Conservation (phyloP, 2,888 invertebrate genomes). For the Leptarthrus brevirostris region DNA sequence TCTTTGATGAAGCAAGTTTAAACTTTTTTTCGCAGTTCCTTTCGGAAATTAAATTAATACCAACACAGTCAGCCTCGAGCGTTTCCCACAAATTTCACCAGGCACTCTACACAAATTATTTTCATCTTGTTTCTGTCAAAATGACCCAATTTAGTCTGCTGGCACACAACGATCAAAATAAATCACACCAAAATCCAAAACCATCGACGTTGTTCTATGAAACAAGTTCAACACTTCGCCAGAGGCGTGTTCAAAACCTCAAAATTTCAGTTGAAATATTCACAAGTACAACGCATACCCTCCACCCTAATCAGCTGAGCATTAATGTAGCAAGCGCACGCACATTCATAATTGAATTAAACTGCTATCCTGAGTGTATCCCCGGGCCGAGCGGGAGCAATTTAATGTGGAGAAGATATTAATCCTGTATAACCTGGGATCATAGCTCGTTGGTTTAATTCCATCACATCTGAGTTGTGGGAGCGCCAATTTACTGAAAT, state of each 20-base stretch:
- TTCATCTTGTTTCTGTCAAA: too few relatives aligned
- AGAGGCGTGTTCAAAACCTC: background rate
- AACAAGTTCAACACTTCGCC: background rate
- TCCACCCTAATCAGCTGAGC: background rate
- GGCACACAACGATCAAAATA: background rate
- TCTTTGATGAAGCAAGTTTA: too few relatives aligned
- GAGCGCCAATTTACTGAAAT: constrained; percentile 8
- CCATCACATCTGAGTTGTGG: constrained; percentile 22
- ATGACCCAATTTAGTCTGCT: background rate
- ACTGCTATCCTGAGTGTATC: constrained; percentile 37
- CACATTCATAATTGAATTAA: constrained; percentile 43
- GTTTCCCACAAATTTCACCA: too few relatives aligned
- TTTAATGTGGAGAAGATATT: constrained; percentile 36
- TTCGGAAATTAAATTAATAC: too few relatives aligned
- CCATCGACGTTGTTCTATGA: constrained; percentile 1
- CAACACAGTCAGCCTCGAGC: too few relatives aligned
- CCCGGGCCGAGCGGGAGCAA: constrained; percentile 6
- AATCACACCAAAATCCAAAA: constrained; percentile 13
- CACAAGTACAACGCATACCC: background rate
- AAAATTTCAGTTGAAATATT: background rate
- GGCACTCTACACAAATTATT: too few relatives aligned
- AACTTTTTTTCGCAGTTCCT: too few relatives aligned
- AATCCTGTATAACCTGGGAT: constrained; percentile 31
- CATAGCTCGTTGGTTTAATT: constrained; percentile 29
- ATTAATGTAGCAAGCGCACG: constrained; percentile 34